Evolutionary conservation across 2,888 invertebrate genomes (phyloP), one percentile per base, ranked within the genome.

Genomic region (Polyploca ridens): DNA sequence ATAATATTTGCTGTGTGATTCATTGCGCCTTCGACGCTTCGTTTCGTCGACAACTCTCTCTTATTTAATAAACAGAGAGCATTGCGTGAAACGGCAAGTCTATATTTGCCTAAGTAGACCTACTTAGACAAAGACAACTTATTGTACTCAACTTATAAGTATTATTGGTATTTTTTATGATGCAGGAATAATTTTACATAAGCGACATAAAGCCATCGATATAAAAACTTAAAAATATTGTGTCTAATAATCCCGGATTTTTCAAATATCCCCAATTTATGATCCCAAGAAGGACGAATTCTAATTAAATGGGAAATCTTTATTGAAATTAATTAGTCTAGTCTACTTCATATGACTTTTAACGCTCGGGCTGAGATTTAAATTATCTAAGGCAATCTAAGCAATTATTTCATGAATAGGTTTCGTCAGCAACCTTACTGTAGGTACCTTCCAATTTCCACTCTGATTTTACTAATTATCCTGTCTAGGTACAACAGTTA

Each of bases 41-140:
- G 62, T 63, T 69, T 70, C 74, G 64, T 65, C 71, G 77, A 73
- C 78, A 77, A 78, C 91, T 90, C 86, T 91, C 91, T 88, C 88
- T 84, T 90, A 71, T 83, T 90, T 87, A 88, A 84, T 88, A 91
- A 83, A 77, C 88, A 85, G 79, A 81, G 77, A 76, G 79, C 79
- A 81, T 79, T 77, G 70, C 77, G 77, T 72, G 67, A 19, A 54
- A 10, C 54, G 19, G 3, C 44, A n/a, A 49, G 65, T 66, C 66
- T 67, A 63, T 65, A 63, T 60, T 33, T 35, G 41, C 60, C 41
- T 60, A 16, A 16, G 38, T 60, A 16, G 38, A 35, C 16, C n/a
- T 16, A 41, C 41, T 60, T 38, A n/a, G 4, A 35, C 5, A 41
- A 7, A 13, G 27, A 27, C 27, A 27, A 27, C 27, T 27, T n/a